Base-by-base conservation (phyloP, 1,140 invertebrate species). In the Monomorium pharaonis region DNA sequence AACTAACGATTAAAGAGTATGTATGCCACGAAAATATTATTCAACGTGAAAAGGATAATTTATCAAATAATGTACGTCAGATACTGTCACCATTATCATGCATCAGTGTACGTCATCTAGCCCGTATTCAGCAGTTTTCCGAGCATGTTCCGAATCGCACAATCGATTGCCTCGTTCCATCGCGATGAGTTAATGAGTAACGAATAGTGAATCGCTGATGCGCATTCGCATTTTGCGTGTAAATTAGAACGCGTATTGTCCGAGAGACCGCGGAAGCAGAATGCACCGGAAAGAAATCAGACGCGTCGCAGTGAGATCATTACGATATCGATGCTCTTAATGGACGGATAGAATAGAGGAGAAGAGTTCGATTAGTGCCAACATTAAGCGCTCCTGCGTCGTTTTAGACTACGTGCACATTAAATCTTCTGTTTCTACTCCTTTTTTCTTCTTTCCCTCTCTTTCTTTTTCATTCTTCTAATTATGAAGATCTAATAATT, bases 311-410 rank as follows among this genome's bases (percentile, higher is more conserved):
- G 62, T 77, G 69, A 88, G 89, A 91, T 91, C 90, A 91, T 91
- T 91, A 90, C 67, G 89, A 89, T 89, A 84, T 90, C 88, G 67
- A 3, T 51, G 56, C 37, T 88, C 44, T 67, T 56, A 27, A 54
- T 33, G 62, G 21, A 44, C 21, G 12, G 2, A 80, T 24, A 67
- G 60, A 67, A 75, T 76, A 77, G 44, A 37, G 62, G 58, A 72
- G 60, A 75, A 49, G 67, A 54, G 49, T 86, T 88, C 86, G 88
- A 89, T 92, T 92, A 92, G 88, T 86, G 87, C 85, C 84, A 83
- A 90, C 89, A 86, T 88, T 92, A 93, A 87, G 87, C 88, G 88
- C 81, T 87, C 18, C 69, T 85, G 88, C 84, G 87, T 88, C 88
- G 14, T 72, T 74, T 83, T 60, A 72, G n/a, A 44, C 27, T 18